Conservation (phyloP, 2,797 vertebrate species). For the Danio tinwini region DNA sequence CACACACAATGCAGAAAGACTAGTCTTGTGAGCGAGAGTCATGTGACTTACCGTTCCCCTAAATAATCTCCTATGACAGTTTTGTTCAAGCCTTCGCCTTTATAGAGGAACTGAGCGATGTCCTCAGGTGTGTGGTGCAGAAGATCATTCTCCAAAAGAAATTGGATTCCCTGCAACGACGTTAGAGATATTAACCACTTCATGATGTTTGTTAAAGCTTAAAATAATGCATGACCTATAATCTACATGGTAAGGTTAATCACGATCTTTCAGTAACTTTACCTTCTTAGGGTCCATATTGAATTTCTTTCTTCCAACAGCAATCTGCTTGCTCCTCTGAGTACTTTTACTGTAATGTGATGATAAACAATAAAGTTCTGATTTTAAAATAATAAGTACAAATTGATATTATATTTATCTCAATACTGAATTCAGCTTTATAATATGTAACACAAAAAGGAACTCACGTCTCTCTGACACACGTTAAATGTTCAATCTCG, state of each 20-base stretch:
- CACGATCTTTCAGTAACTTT: constrained; percentile 11
- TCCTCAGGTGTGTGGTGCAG: constrained; percentile 92
- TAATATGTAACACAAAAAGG: not conserved
- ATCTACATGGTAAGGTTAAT: not conserved
- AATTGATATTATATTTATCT: not conserved
- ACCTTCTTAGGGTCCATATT: constrained; percentile 99
- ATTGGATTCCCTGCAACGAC: constrained; percentile 89
- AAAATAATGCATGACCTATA: not conserved
- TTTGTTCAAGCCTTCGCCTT: constrained; percentile 98
- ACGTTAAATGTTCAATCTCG: constrained; percentile 95
- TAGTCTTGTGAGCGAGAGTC: constrained; percentile 9
- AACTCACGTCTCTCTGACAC: constrained; percentile 91
- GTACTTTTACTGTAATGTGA: constrained; percentile 86
- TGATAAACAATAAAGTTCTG: not conserved
- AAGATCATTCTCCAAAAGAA: constrained; percentile 95
- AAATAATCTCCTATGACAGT: constrained; percentile 97
- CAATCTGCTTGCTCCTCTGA: constrained; percentile 97
- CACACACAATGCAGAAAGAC: constrained; percentile 55
- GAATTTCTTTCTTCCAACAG: constrained; percentile 98
- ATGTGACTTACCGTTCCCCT: constrained; percentile 87
- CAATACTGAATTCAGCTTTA: not conserved
- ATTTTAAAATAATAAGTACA: not conserved
- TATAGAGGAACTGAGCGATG: constrained; percentile 97
- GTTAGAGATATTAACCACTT: constrained; percentile 12
- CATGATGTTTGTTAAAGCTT: not conserved